phyloP scores from a whole-genome alignment of 2,113 vertebrate species.

The Rallus limicola region DNA sequence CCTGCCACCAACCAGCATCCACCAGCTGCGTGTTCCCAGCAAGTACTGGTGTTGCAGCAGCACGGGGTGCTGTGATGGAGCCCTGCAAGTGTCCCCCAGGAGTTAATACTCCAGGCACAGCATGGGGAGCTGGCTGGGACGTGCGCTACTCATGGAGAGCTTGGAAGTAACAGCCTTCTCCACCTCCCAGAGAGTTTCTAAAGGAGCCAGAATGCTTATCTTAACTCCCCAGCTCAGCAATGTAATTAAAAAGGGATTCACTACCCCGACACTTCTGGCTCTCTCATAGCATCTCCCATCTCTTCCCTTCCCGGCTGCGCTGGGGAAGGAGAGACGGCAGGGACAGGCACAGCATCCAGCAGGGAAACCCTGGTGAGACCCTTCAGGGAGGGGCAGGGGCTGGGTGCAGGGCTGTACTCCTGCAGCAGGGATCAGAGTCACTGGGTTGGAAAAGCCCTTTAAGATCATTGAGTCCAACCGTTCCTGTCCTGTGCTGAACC shows the following conservation, averaged over 20 bases:
- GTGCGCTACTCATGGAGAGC: background rate
- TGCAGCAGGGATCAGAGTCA: background rate
- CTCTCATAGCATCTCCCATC: background rate
- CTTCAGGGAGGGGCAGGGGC: background rate
- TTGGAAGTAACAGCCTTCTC: background rate
- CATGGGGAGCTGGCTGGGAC: background rate
- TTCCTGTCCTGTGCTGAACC: no score
- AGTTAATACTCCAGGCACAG: background rate
- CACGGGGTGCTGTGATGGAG: background rate
- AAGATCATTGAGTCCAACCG: no score
- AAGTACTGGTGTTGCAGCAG: accelerated
- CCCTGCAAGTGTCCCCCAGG: background rate
- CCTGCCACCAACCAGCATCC: background rate
- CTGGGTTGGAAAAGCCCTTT: no score
- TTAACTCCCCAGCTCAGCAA: background rate
- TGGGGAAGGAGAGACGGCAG: background rate
- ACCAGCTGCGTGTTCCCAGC: background rate
- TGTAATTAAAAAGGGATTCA: background rate
- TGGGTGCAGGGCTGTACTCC: background rate
- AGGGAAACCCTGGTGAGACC: background rate
- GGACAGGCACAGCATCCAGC: background rate
- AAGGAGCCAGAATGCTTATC: background rate
- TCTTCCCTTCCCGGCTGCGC: background rate
- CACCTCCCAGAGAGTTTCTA: background rate
- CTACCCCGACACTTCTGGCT: background rate